A percentile compares a stretch with the other conserved stretches of the same genome.
These are phyloP conservation scores for Cataglyphis altisquamis DNA, from an alignment of 2,888 invertebrate genomes.

Conservation along the genomic window DNA sequence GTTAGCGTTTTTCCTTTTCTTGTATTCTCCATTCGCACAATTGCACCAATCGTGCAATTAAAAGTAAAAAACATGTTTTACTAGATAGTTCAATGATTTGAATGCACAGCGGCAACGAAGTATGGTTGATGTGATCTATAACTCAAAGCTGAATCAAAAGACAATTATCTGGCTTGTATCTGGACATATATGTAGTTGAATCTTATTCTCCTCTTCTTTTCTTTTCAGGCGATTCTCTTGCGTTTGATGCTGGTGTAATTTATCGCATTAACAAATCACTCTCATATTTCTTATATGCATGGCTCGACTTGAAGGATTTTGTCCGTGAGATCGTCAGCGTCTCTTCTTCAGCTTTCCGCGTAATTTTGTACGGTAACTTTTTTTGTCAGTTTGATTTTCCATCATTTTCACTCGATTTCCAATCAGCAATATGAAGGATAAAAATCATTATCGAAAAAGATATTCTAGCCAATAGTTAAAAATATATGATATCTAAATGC, in stretches of 20 bases:
- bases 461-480: neutral
- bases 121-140: conserved; percentile 78
- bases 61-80: conserved; percentile 61
- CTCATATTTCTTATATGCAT: conserved; percentile 68
- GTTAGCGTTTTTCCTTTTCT: conserved; percentile 19
- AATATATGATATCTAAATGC: neutral
- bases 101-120: conserved; percentile 73
- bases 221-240: neutral
- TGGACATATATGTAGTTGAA: conserved; percentile 23
- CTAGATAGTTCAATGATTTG: conserved; percentile 69
- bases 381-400: conserved; percentile 55
- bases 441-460: neutral
- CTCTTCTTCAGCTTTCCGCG: conserved; percentile 52
- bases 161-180: conserved; percentile 73
- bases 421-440: neutral
- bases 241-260: conserved; percentile 65
- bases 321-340: conserved; percentile 23
- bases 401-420: conserved; percentile 39
- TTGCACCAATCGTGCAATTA: conserved; percentile 53
- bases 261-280: conserved; percentile 79
- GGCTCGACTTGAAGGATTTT: conserved; percentile 42
- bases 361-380: conserved; percentile 21
- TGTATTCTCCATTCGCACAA: conserved; percentile 51
- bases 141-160: conserved; percentile 79
- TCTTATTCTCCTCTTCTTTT: conserved; percentile 2